Conservation (phyloP, 2,113 vertebrate genomes). For the Typhlomys cinereus region DNA sequence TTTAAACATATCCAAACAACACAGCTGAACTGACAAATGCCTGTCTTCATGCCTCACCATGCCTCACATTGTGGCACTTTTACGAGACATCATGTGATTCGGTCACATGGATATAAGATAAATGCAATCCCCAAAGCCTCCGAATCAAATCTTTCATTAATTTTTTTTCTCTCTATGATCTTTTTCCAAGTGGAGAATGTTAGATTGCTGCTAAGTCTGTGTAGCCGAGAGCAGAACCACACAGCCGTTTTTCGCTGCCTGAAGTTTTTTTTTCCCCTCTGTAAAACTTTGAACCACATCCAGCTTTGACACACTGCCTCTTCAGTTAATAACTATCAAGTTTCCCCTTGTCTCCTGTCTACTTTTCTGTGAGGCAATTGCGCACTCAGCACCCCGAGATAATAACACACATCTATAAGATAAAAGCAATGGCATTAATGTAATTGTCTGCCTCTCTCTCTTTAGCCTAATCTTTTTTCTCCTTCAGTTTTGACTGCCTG, state of each 20-base stretch:
- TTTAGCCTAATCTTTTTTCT: conserved; percentile 92
- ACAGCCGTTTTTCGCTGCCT: conserved; percentile 85
- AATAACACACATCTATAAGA: conserved; percentile 93
- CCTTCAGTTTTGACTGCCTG: conserved; percentile 92
- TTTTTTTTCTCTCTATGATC: conserved; percentile 87
- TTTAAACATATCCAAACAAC: conserved; percentile 83
- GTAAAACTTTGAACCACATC: conserved; percentile 91
- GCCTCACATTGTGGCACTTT: conserved; percentile 72
- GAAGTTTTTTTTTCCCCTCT: conserved; percentile 83
- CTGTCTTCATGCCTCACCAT: conserved; percentile 80
- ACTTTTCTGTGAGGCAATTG: conserved; percentile 91
- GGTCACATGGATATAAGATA: conserved; percentile 79
- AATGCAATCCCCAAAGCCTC: conserved; percentile 81
- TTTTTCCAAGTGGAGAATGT: conserved; percentile 87
- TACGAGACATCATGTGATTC: conserved; percentile 70
- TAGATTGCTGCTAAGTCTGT: conserved; percentile 84
- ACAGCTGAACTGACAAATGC: conserved; percentile 82
- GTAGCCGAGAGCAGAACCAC: conserved; percentile 87
- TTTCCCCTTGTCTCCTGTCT: conserved; percentile 91
- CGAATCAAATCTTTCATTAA: conserved; percentile 86
- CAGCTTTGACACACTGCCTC: conserved; percentile 91
- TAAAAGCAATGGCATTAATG: conserved; percentile 95
- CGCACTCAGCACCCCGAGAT: conserved; percentile 92
- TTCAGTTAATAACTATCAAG: conserved; percentile 93
- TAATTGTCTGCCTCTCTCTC: conserved; percentile 93